Evolutionary conservation across 2,113 vertebrate genomes (phyloP).

Genomic region (Corythoichthys haematopterus): DNA sequence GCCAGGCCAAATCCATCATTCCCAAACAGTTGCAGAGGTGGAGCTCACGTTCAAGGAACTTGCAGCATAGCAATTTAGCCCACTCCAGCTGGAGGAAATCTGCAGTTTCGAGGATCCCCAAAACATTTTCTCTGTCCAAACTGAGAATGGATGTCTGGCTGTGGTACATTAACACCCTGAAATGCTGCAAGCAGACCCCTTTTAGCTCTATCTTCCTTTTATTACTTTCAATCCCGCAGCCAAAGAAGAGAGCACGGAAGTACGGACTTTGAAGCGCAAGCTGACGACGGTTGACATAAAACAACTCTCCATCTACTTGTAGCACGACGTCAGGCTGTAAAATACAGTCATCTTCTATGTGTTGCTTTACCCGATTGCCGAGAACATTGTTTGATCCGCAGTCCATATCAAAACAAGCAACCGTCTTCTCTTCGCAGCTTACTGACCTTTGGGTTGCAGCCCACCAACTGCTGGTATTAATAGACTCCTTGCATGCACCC

Average conservation of each 20-base stretch:
- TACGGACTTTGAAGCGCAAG: constrained; percentile 78
- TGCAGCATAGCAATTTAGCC: constrained; percentile 77
- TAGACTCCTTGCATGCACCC: constrained; percentile 31
- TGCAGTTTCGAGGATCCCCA: constrained; percentile 77
- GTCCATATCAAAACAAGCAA: constrained; percentile 53
- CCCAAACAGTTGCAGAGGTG: constrained; percentile 82
- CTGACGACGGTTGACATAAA: constrained; percentile 72
- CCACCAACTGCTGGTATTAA: constrained; percentile 50
- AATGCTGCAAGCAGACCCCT: constrained; percentile 67
- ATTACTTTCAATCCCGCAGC: constrained; percentile 72
- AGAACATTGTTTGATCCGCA: constrained; percentile 18
- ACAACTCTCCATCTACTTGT: constrained; percentile 70
- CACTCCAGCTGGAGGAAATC: constrained; percentile 79
- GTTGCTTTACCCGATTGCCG: constrained; percentile 22
- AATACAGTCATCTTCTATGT: constrained; percentile 16
- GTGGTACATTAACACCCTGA: constrained; percentile 74
- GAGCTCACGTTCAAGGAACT: constrained; percentile 81
- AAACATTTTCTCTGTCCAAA: constrained; percentile 72
- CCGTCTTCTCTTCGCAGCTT: constrained; percentile 14
- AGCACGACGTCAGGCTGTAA: constrained; percentile 49
- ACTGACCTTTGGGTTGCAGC: constrained; percentile 32
- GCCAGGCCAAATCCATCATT: constrained; percentile 79
- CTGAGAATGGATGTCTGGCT: constrained; percentile 58
- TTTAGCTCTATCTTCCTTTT: constrained; percentile 70
- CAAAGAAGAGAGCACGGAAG: constrained; percentile 83